phyloP scores from a whole-genome alignment of 2,888 invertebrate species.

The Oscheius myriophilus region DNA sequence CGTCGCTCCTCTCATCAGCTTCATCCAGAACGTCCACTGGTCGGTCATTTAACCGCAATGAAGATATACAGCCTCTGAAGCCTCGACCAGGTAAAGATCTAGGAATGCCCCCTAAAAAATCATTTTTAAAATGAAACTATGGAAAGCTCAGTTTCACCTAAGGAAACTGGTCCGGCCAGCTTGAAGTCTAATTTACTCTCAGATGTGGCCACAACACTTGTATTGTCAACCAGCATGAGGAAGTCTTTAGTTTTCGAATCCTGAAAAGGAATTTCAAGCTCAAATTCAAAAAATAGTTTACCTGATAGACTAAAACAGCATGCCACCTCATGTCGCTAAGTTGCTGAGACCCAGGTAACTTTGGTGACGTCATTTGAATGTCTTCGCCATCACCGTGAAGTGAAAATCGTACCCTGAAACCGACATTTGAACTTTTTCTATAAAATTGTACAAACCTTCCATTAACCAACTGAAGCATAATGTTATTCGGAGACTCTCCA shows the following conservation, averaged over 20 bases:
- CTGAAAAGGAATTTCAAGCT: constrained; percentile 13
- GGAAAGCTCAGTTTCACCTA: constrained; percentile 12
- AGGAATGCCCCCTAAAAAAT: constrained; percentile 38
- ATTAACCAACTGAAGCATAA: constrained; percentile 47
- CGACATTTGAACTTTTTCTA: neutral
- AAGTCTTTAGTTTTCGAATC: constrained; percentile 49
- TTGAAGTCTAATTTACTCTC: constrained; percentile 26
- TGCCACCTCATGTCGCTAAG: constrained; percentile 63
- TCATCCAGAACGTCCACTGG: constrained; percentile 50
- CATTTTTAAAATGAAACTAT: neutral
- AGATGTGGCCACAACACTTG: constrained; percentile 41
- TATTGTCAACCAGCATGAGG: constrained; percentile 55
- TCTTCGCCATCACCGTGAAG: constrained; percentile 43
- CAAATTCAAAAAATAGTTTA: constrained; percentile 4
- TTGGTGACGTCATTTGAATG: constrained; percentile 43
- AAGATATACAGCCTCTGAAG: constrained; percentile 54
- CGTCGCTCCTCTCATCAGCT: constrained; percentile 43
- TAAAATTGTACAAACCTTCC: constrained; percentile 39
- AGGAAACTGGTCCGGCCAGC: constrained; percentile 25
- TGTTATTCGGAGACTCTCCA: constrained; percentile 41
- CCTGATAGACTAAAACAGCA: constrained; percentile 54
- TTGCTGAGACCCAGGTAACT: constrained; percentile 46
- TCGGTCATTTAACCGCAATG: constrained; percentile 52
- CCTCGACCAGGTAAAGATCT: constrained; percentile 32
- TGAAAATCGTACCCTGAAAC: constrained; percentile 48